Percentiles rank a stretch among this genome's conserved stretches.
Evolutionary conservation across 2,888 invertebrate species (phyloP).

Genomic region (Erannis defoliaria): DNA sequence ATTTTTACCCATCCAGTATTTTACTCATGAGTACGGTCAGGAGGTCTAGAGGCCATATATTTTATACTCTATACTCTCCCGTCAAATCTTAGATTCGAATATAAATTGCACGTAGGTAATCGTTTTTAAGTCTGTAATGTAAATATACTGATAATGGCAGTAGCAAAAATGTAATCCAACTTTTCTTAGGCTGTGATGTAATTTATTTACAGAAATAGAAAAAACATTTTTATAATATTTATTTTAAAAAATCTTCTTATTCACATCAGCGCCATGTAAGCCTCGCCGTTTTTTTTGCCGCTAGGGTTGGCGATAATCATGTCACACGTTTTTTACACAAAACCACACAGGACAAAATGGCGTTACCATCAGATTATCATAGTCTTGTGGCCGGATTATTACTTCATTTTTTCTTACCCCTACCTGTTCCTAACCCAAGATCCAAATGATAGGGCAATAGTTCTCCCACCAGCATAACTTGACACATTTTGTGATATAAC

Average conservation of each 20-base stretch:
- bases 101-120: too few species aligned
- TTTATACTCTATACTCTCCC: too few species aligned
- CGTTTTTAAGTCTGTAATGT: too few species aligned
- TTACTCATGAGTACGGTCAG: too few species aligned
- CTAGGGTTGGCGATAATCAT: constrained; percentile 81
- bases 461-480: constrained; percentile 53
- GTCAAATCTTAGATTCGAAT: too few species aligned
- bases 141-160: too few species aligned
- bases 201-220: too few species aligned
- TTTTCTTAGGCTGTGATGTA: too few species aligned
- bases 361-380: constrained; percentile 86
- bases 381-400: constrained; percentile 83
- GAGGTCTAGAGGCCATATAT: too few species aligned
- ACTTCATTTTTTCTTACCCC: constrained; percentile 80
- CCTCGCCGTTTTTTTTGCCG: constrained; percentile 66
- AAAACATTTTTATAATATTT: neutral
- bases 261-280: constrained; percentile 61
- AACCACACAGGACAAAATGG: constrained; percentile 87
- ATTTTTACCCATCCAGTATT: too few species aligned
- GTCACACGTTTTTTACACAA: constrained; percentile 82
- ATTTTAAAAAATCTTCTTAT: too few species aligned
- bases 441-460: constrained; percentile 70
- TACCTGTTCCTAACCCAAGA: constrained; percentile 79
- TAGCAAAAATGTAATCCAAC: too few species aligned
- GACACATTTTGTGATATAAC: neutral